phyloP scores from a whole-genome alignment of 2,888 invertebrate species.

The Mythimna impura region DNA sequence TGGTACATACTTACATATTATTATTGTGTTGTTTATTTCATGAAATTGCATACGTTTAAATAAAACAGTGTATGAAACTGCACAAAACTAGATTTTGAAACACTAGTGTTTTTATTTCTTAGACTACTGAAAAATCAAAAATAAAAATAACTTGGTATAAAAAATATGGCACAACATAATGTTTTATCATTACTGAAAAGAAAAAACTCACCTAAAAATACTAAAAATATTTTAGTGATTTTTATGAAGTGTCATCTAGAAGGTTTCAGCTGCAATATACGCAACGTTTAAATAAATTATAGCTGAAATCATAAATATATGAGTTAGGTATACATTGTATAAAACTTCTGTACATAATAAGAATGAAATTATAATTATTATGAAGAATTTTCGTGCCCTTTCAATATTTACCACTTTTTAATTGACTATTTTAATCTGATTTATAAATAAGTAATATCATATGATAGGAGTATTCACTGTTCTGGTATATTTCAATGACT shows the following conservation, averaged over 20 bases:
- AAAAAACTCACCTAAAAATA: neutral
- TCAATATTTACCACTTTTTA: slow-evolving; percentile 75
- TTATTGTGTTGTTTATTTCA: neutral
- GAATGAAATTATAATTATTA: slow-evolving; percentile 49
- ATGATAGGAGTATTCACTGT: slow-evolving; percentile 24
- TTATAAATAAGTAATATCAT: slow-evolving; percentile 18
- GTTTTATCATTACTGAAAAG: neutral
- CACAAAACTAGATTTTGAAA: too few species aligned
- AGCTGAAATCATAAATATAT: neutral
- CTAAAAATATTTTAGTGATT: neutral
- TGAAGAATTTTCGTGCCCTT: slow-evolving; percentile 69
- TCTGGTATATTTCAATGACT: slow-evolving; percentile 17
- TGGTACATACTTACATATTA: neutral
- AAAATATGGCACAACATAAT: neutral
- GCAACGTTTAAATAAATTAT: neutral
- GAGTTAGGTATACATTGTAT: slow-evolving; percentile 30
- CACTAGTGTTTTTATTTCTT: neutral
- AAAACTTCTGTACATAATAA: slow-evolving; percentile 84
- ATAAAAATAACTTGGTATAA: neutral
- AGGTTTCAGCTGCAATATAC: neutral
- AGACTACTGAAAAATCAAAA: neutral
- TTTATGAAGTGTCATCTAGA: neutral
- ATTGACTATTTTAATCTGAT: slow-evolving; percentile 15
- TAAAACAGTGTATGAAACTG: neutral
- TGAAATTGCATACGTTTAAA: neutral